These are phyloP conservation scores for Parauchenoglanis ngamensis DNA, from an alignment of 2,797 vertebrate species.

Conservation along the genomic window DNA sequence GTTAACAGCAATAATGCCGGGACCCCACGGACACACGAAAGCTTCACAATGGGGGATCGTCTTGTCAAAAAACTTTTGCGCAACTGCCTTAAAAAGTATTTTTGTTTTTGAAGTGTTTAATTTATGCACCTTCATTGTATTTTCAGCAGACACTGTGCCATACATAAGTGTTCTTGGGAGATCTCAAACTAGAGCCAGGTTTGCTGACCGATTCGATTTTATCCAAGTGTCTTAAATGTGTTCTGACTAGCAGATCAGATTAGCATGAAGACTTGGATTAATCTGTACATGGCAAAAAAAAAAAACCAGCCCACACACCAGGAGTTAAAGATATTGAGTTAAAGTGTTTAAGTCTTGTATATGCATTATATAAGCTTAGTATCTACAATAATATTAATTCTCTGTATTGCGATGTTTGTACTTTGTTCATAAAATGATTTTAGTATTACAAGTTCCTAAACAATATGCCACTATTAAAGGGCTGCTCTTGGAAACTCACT, in stretches of 20 bases:
- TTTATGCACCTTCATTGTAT: constrained; percentile 40
- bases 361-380: constrained; percentile 33
- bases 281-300: not conserved
- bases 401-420: constrained; percentile 21
- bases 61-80: not conserved
- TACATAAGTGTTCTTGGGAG: constrained; percentile 16
- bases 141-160: constrained; percentile 42
- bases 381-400: constrained; percentile 12
- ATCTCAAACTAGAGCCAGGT: not conserved
- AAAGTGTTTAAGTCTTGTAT: constrained; percentile 28
- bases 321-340: not conserved
- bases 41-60: not conserved
- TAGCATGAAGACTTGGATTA: not conserved
- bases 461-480: constrained; percentile 32
- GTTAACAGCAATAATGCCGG: constrained; percentile 23
- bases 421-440: constrained; percentile 16
- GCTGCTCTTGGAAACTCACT: constrained; percentile 22
- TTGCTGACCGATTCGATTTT: constrained; percentile 3
- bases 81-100: constrained; percentile 38
- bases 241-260: not conserved
- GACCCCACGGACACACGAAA: not conserved
- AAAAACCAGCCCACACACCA: not conserved
- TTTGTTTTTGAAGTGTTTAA: constrained; percentile 27
- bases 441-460: not conserved
- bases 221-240: not conserved